Evolutionary conservation across 2,113 vertebrate species (phyloP), one percentile per base, ranked within the genome.

Genomic region (Scomber scombrus): DNA sequence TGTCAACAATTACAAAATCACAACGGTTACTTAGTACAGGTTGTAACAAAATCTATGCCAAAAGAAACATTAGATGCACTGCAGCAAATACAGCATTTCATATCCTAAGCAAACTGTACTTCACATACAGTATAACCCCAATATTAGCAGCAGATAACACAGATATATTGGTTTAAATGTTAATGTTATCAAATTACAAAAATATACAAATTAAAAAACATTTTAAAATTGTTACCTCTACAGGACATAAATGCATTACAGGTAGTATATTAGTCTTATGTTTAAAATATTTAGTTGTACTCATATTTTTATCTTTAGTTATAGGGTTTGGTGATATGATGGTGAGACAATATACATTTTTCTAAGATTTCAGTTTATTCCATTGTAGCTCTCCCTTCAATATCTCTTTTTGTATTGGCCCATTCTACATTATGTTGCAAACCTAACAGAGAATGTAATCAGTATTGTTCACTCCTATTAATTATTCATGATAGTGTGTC

Each of bases 81-180:
- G 12, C 47, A 47, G 55, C 18, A 57, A 49, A 54, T 31, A 67
- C 26, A 76, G 31, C 29, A 52, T 11, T 21, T 18, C n/a, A 77
- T 26, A 29, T 47, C 14, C 34, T 40, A 40, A 9, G 34, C 34
- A 40, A 40, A 40, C 34, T 40, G 34, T 40, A 40, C 9, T 40
- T 10, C 8, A 40, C 34, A 40, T 40, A 9, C 34, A 40, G 34
- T 40, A 40, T 40, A 40, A 40, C 34, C 6, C 34, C 34, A 40
- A 40, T 40, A 40, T 9, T 40, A 40, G 7, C 8, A 40, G 34
- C 34, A 40, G 34, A 40, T 9, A 40, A 40, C 31, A 40, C 31
- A 34, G 1, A 40, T 9, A 40, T 40, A 9, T 9, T 40, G 34
- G 34, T 40, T 9, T 40, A 2, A 9, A 9, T 9, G 9, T 40